These are phyloP conservation scores for Acanthosoma haemorrhoidale DNA, from an alignment of 2,888 invertebrate genomes.

Conservation along the genomic window DNA sequence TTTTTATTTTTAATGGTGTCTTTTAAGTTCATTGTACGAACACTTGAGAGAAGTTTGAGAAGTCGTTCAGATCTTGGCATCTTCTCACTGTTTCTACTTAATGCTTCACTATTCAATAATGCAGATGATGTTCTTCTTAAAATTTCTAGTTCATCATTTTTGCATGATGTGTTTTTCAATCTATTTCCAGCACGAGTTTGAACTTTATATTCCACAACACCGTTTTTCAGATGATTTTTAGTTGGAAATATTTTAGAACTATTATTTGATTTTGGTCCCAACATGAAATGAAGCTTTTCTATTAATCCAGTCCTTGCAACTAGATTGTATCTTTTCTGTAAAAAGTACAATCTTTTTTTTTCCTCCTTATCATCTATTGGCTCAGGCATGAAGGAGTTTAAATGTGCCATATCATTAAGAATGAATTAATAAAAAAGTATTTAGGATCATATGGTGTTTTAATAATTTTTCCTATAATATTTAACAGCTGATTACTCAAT, in stretches of 20 bases:
- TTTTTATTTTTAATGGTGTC: no score
- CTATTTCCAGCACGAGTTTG: neutral
- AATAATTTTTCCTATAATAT: no score
- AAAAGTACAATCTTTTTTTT: neutral
- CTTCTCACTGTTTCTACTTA: neutral
- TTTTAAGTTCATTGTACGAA: no score
- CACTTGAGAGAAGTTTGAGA: no score
- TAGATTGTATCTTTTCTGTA: neutral
- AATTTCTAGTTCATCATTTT: neutral
- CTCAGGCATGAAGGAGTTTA: neutral
- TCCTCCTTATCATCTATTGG: slow-evolving; percentile 1
- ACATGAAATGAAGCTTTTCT: neutral
- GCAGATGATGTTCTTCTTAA: neutral
- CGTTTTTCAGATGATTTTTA: neutral
- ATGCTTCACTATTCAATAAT: neutral
- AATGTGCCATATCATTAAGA: neutral
- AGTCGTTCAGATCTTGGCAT: no score
- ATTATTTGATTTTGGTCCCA: neutral
- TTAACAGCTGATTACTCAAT: no score
- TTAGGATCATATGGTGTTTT: no score
- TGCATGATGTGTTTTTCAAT: no score
- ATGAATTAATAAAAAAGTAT: neutral
- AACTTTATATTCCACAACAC: neutral
- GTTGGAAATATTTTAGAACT: neutral
- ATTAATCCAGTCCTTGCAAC: neutral